Conservation (phyloP, 2,113 vertebrate species). For the Hippocampus comes region DNA sequence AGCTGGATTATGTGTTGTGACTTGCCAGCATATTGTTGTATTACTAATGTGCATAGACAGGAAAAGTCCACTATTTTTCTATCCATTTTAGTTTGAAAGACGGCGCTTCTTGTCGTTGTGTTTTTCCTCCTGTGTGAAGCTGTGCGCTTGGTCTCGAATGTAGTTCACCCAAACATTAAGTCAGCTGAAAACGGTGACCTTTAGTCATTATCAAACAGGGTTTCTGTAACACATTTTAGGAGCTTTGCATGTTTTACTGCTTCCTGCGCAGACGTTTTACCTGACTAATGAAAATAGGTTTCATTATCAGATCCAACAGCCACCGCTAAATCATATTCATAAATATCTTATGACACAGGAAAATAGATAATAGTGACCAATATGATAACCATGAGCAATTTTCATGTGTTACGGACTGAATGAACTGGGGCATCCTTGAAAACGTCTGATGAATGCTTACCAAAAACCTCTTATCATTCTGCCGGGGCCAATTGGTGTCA, state of each 20-base stretch:
- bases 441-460: slow-evolving; percentile 50
- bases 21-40: slow-evolving; percentile 15
- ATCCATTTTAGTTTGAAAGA: slow-evolving; percentile 3
- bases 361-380: slow-evolving; percentile 27
- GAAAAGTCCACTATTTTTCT: not conserved
- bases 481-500: slow-evolving; percentile 35
- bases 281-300: slow-evolving; percentile 48
- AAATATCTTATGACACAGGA: slow-evolving; percentile 56
- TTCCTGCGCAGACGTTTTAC: slow-evolving; percentile 10
- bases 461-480: slow-evolving; percentile 66
- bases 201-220: slow-evolving; percentile 19
- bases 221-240: slow-evolving; percentile 42
- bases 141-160: not conserved
- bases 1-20: slow-evolving; percentile 34
- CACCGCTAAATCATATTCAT: slow-evolving; percentile 33
- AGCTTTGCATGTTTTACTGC: slow-evolving; percentile 25
- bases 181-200: slow-evolving; percentile 25
- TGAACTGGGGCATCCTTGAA: slow-evolving; percentile 34
- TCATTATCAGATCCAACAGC: slow-evolving; percentile 41
- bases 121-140: slow-evolving; percentile 7
- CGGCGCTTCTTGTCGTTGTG: not conserved
- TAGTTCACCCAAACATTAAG: slow-evolving; percentile 10
- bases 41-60: slow-evolving; percentile 27
- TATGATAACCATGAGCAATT: slow-evolving; percentile 24
- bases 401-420: slow-evolving; percentile 11